Evolutionary conservation across 2,113 vertebrate genomes (phyloP).

Genomic region (Osmerus eperlanus): DNA sequence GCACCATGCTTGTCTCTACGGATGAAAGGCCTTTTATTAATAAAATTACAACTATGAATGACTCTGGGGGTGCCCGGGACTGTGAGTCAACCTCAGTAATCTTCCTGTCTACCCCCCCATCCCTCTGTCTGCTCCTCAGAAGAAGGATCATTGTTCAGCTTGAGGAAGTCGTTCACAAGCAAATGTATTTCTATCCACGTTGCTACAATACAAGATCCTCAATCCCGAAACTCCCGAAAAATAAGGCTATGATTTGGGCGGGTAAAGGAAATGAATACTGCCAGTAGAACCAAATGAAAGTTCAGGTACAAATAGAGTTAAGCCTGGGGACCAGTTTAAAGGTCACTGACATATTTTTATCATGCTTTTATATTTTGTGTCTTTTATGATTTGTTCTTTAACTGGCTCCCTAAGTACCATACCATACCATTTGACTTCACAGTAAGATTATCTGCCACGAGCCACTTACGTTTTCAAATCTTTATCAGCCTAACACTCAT

Average conservation of each 20-base stretch:
- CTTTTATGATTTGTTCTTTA: background rate
- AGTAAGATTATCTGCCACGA: background rate
- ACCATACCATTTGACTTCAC: background rate
- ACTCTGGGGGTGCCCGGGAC: background rate
- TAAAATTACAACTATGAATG: conserved; percentile 42
- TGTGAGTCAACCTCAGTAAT: conserved; percentile 34
- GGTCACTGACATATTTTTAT: background rate
- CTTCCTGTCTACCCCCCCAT: conserved; percentile 25
- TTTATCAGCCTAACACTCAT: background rate
- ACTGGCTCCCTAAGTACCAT: background rate
- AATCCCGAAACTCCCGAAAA: too few relatives aligned
- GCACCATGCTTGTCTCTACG: background rate
- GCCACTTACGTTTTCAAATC: background rate
- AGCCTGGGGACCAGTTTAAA: background rate
- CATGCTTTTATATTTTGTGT: background rate
- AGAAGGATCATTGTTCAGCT: conserved; percentile 25
- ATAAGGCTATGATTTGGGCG: background rate
- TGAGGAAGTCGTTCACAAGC: background rate
- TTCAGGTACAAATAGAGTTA: too few relatives aligned
- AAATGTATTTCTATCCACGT: background rate
- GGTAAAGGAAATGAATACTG: background rate
- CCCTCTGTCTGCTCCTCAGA: background rate
- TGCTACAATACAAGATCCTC: background rate
- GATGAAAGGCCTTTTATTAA: conserved; percentile 44
- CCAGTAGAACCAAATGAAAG: too few relatives aligned